Percentiles rank a stretch among this genome's conserved stretches.
Conservation (phyloP, 2,113 vertebrate species). For the Amphiprion ocellaris region DNA sequence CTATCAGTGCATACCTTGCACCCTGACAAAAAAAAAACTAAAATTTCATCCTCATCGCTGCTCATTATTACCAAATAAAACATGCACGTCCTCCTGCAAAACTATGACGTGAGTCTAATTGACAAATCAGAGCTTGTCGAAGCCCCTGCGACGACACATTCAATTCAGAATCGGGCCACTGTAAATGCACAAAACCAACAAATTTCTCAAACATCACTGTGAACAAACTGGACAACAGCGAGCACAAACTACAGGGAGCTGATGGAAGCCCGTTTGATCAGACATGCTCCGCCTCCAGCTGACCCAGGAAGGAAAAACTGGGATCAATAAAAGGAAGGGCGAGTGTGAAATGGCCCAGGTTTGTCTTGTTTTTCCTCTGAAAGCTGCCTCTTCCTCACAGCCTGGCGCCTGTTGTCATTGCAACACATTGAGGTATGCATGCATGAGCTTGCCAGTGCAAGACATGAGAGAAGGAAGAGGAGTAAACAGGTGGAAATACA, state of each 20-base stretch:
- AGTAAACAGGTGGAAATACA: background rate
- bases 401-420: constrained; percentile 25
- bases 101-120: background rate
- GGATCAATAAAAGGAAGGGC: constrained; percentile 65
- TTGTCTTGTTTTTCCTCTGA: constrained; percentile 35
- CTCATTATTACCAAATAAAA: background rate
- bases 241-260: constrained; percentile 39
- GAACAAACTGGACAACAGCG: constrained; percentile 2
- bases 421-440: background rate
- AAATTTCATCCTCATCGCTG: background rate
- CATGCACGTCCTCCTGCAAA: background rate
- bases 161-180: background rate
- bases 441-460: constrained; percentile 7
- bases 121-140: background rate
- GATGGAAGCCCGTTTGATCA: constrained; percentile 56
- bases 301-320: constrained; percentile 37
- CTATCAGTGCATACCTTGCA: constrained; percentile 1
- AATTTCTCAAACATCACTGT: constrained; percentile 1
- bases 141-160: background rate
- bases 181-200: constrained; percentile 23
- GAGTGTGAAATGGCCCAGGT: constrained; percentile 38
- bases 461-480: background rate
- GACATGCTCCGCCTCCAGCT: constrained; percentile 19
- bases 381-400: constrained; percentile 2
- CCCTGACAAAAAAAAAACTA: background rate